Conservation (phyloP, 2,113 vertebrate genomes). For the Xiphophorus hellerii region DNA sequence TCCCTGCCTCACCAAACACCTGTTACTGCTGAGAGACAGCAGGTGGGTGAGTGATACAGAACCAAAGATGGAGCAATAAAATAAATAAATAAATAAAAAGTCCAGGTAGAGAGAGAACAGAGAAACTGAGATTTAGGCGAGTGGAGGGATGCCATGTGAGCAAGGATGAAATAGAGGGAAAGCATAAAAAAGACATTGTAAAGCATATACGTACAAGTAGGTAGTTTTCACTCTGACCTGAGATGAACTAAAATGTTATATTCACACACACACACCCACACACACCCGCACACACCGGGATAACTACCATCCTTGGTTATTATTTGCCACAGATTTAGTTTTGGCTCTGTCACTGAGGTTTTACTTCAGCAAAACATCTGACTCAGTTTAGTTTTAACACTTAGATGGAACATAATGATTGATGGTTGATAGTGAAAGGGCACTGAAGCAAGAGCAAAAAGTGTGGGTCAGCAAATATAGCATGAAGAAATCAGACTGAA, state of each 20-base stretch:
- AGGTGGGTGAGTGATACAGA: conserved; percentile 22
- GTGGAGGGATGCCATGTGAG: conserved; percentile 8
- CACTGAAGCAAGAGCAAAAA: neutral
- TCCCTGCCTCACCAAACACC: conserved; percentile 65
- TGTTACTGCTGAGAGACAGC: conserved; percentile 65
- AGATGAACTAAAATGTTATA: neutral
- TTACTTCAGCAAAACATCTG: conserved; percentile 7
- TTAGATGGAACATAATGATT: neutral
- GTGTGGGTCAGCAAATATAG: neutral
- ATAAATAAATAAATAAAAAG: conserved; percentile 1
- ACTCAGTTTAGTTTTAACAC: conserved; percentile 2
- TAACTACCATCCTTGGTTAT: neutral
- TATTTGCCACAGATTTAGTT: conserved; percentile 31
- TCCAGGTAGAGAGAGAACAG: conserved; percentile 26
- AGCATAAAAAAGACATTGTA: neutral
- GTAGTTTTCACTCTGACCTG: conserved; percentile 32
- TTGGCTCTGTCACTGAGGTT: conserved; percentile 28
- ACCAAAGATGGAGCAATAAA: conserved; percentile 33
- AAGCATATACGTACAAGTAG: conserved; percentile 15
- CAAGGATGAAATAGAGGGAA: neutral
- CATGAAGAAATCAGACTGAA: neutral
- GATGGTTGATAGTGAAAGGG: neutral
- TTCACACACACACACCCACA: neutral
- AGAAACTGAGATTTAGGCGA: conserved; percentile 7
- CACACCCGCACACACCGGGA: conserved; percentile 5